Conservation (phyloP, 2,113 vertebrate genomes). For the Miniopterus natalensis region DNA sequence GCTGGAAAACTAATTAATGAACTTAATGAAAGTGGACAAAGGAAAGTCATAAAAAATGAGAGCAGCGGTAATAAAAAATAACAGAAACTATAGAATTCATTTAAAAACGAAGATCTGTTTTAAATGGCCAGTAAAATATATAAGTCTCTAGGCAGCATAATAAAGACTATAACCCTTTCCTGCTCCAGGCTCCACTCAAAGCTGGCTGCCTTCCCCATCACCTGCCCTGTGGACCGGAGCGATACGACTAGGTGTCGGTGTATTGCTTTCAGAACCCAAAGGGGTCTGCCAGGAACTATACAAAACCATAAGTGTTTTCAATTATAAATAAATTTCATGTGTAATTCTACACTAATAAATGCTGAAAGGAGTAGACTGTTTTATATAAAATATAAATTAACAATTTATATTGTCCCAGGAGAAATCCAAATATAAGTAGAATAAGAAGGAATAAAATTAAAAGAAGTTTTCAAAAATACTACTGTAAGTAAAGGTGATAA, state of each 20-base stretch:
- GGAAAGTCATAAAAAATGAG: not conserved
- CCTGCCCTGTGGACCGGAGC: fast-evolving
- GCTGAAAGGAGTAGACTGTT: not conserved
- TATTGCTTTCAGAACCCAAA: not conserved
- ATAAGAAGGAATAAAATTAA: not conserved
- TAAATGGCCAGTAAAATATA: not conserved
- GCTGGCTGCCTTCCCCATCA: not conserved
- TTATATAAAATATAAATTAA: not conserved
- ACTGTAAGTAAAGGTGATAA: not conserved
- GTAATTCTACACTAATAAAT: not conserved
- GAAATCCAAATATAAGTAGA: not conserved
- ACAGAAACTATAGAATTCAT: not conserved
- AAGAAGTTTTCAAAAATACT: not conserved
- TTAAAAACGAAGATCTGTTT: not conserved
- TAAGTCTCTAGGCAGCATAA: not conserved
- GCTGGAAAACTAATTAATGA: not conserved
- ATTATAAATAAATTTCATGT: not conserved
- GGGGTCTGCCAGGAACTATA: too few species aligned
- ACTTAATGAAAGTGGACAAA: not conserved
- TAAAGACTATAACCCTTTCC: not conserved
- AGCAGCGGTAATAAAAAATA: not conserved
- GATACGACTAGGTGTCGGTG: fast-evolving
- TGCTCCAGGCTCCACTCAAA: not conserved
- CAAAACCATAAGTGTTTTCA: not conserved
- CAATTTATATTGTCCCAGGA: not conserved